These are phyloP conservation scores for Bombyx mori DNA, from an alignment of 1,140 invertebrate genomes.

Conservation along the genomic window ASM3026992v2 NC_085119.1:6899501-6900000, in stretches of 20 bases:
- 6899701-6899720: conserved; percentile 49
- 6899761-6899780: too few species aligned
- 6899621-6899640: conserved; percentile 71
- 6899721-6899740: conserved; percentile 43
- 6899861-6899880: too few species aligned
- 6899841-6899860: too few species aligned
- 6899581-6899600: conserved; percentile 61
- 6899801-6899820: too few species aligned
- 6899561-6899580: conserved; percentile 56
- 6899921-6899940: too few species aligned
- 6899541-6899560: conserved; percentile 61
- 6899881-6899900: too few species aligned
- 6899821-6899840: too few species aligned
- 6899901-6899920: too few species aligned
- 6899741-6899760: background rate
- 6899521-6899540: conserved; percentile 35
- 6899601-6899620: conserved; percentile 71
- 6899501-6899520: background rate
- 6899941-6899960: too few species aligned
- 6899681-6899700: conserved; percentile 70
- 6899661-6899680: conserved; percentile 71
- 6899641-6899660: conserved; percentile 70
- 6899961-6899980: too few species aligned
- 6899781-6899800: too few species aligned
- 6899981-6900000: too few species aligned